These are phyloP conservation scores for Drosophila gunungcola DNA, from an alignment of 1,140 invertebrate species.

Conservation along the genomic window DNA sequence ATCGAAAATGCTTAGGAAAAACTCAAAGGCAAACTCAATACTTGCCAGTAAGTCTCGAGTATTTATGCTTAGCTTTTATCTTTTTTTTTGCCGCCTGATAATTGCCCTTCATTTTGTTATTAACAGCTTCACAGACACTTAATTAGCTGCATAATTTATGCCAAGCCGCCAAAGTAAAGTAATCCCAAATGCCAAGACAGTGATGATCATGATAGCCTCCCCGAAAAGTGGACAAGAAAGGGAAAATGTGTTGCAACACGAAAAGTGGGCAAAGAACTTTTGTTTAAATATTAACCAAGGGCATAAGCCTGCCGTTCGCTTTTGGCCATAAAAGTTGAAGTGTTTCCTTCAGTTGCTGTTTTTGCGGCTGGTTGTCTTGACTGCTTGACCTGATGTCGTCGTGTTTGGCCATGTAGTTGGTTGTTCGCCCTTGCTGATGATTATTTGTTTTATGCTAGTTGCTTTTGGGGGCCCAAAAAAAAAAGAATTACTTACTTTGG, in stretches of 20 bases:
- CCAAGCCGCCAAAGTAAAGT: slow-evolving; percentile 35
- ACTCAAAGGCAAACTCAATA: slow-evolving; percentile 18
- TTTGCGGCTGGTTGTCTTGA: slow-evolving; percentile 36
- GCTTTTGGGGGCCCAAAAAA: not conserved
- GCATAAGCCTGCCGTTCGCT: slow-evolving; percentile 1
- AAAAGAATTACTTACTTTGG: slow-evolving; percentile 42
- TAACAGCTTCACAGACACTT: slow-evolving; percentile 64
- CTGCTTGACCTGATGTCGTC: slow-evolving; percentile 58
- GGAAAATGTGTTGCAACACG: slow-evolving; percentile 40
- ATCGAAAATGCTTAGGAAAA: slow-evolving; percentile 5
- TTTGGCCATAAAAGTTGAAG: slow-evolving; percentile 60
- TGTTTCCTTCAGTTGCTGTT: slow-evolving; percentile 26
- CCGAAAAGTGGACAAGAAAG: slow-evolving; percentile 44
- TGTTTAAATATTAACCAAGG: slow-evolving; percentile 70
- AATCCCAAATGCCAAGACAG: slow-evolving; percentile 22
- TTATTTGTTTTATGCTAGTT: slow-evolving; percentile 57
- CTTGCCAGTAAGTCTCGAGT: slow-evolving; percentile 22
- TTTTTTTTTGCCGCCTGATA: slow-evolving; percentile 38
- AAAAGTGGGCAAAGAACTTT: slow-evolving; percentile 40
- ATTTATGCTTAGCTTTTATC: slow-evolving; percentile 22
- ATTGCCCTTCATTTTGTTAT: slow-evolving; percentile 64
- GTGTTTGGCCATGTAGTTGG: slow-evolving; percentile 54
- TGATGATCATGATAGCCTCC: slow-evolving; percentile 20
- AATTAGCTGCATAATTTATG: slow-evolving; percentile 70
- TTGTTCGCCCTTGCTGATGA: slow-evolving; percentile 20